Evolutionary conservation across 2,888 invertebrate species (phyloP).

Genomic region (Nomada ruficornis): DNA sequence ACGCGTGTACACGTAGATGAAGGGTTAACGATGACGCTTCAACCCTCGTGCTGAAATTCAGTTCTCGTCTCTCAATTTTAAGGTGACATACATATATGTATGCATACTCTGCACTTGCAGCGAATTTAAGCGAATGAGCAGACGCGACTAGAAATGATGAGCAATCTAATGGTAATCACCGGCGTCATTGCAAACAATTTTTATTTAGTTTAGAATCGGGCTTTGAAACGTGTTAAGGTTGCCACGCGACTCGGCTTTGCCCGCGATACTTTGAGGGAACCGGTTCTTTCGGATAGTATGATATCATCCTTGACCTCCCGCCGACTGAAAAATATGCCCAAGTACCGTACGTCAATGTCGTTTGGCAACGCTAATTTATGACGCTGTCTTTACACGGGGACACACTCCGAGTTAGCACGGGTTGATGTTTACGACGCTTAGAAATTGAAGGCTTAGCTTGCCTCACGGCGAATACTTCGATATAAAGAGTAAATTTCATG

Average conservation of each 20-base stretch:
- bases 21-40: too few relatives aligned
- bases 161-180: too few relatives aligned
- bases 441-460: neutral
- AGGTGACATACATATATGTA: too few relatives aligned
- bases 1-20: too few relatives aligned
- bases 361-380: slow-evolving; percentile 35
- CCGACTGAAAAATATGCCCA: slow-evolving; percentile 29
- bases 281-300: slow-evolving; percentile 48
- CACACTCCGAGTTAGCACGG: neutral
- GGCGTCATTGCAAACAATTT: slow-evolving; percentile 20
- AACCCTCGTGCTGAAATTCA: too few relatives aligned
- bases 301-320: slow-evolving; percentile 58
- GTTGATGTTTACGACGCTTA: slow-evolving; percentile 14
- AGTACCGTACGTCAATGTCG: slow-evolving; percentile 45
- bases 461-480: neutral
- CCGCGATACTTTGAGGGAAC: slow-evolving; percentile 46
- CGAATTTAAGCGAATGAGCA: neutral
- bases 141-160: too few relatives aligned
- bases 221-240: slow-evolving; percentile 1
- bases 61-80: too few relatives aligned
- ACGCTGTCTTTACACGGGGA: neutral
- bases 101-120: neutral
- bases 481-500: neutral
- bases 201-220: neutral
- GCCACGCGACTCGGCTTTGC: slow-evolving; percentile 42